Conservation (phyloP, 1,140 invertebrate species). For the Lucilia sericata region DNA sequence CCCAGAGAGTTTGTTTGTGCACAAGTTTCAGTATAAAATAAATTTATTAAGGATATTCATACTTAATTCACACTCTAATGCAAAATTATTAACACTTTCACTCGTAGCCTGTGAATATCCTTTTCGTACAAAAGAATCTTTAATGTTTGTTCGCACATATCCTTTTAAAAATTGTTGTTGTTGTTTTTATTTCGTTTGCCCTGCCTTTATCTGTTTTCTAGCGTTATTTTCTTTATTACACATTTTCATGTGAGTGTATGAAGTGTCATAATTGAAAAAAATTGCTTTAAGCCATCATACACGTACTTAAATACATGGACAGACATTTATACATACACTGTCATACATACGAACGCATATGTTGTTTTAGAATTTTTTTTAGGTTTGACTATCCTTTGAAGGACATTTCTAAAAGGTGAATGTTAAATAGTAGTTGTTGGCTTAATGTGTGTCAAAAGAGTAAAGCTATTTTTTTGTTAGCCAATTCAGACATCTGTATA, state of each 20-base stretch:
- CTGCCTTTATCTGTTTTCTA: background rate
- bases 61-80: background rate
- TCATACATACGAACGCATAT: background rate
- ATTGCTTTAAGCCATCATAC: background rate
- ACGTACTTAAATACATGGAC: background rate
- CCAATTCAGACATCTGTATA: background rate
- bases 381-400: background rate
- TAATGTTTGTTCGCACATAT: background rate
- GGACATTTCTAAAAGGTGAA: constrained; percentile 17
- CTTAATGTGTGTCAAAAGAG: constrained; percentile 26
- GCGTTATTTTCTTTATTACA: background rate
- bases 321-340: too few relatives aligned
- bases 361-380: background rate
- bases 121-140: background rate
- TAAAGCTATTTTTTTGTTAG: background rate
- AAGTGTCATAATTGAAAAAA: constrained; percentile 17
- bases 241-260: background rate
- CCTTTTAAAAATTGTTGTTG: background rate
- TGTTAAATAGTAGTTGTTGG: constrained; percentile 18
- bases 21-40: background rate
- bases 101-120: background rate
- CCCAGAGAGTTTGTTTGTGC: background rate
- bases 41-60: background rate
- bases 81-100: background rate
- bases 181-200: background rate